Conservation (phyloP, 2,888 invertebrate species). For the Sminthurinus aureus region DNA sequence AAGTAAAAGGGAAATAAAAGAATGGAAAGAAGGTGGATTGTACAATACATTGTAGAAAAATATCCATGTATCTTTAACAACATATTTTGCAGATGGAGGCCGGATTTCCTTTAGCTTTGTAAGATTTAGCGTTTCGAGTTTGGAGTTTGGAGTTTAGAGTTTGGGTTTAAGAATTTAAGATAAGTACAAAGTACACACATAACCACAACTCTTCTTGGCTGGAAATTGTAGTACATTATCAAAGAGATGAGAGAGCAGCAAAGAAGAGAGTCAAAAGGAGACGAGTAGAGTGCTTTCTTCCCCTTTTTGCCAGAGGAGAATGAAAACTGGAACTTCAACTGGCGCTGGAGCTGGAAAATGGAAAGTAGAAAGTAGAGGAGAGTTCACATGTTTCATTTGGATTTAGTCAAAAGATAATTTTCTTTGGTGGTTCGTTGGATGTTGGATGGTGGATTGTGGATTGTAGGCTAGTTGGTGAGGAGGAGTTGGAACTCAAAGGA, state of each 20-base stretch:
- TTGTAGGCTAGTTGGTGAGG: background rate
- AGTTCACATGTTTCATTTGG: constrained; percentile 15
- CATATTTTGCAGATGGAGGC: background rate
- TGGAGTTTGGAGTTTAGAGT: too few relatives aligned
- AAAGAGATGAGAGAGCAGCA: background rate
- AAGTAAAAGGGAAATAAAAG: background rate
- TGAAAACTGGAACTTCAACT: too few relatives aligned
- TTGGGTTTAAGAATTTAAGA: background rate
- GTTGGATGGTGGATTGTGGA: too few relatives aligned
- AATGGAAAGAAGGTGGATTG: too few relatives aligned
- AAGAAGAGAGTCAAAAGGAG: background rate
- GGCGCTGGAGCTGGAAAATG: background rate
- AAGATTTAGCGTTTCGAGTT: background rate
- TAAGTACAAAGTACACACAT: background rate
- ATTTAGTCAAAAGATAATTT: constrained; percentile 25
- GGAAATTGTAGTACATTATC: background rate
- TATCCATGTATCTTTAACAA: background rate
- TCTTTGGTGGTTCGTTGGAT: background rate
- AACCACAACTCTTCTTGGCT: background rate
- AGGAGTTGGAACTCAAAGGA: background rate
- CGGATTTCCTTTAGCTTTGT: background rate
- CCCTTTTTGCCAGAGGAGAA: too few relatives aligned
- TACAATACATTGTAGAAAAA: too few relatives aligned
- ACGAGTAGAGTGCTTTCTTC: background rate
- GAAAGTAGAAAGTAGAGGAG: background rate